A percentile compares a stretch with the other conserved stretches of the same genome.
Conservation (phyloP, 2,113 vertebrate species). For the Phylloscopus trochiloides region DNA sequence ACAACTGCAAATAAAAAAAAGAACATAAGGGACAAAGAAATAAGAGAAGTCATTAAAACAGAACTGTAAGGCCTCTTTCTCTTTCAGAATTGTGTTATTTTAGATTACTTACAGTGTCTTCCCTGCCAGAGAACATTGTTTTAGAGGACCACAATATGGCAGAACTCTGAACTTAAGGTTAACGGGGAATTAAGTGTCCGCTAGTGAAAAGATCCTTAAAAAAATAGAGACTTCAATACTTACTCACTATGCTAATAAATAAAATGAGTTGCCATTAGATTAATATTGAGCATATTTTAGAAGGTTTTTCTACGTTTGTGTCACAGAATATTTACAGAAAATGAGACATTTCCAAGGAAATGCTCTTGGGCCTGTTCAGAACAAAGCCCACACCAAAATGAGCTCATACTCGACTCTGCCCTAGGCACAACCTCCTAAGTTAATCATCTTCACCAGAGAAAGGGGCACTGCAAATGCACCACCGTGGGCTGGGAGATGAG, state of each 20-base stretch:
- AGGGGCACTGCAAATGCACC: not conserved
- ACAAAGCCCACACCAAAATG: not conserved
- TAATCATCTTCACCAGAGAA: not conserved
- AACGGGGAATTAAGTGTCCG: not conserved
- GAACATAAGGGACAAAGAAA: not conserved
- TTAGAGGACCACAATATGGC: not conserved
- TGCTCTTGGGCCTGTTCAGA: not conserved
- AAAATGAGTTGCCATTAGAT: not conserved
- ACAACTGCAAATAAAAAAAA: not conserved
- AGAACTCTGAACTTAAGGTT: not conserved
- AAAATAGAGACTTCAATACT: not conserved
- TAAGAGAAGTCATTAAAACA: not conserved
- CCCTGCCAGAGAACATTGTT: rapidly evolving
- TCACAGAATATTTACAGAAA: not conserved
- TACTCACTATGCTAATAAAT: not conserved
- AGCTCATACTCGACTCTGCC: not conserved
- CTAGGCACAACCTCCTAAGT: not conserved
- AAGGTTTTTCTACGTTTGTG: not conserved
- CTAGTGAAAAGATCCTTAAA: not conserved
- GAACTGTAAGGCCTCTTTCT: not conserved
- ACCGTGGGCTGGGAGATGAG: rapidly evolving
- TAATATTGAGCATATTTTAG: not conserved
- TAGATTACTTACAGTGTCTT: not conserved
- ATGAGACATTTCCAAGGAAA: not conserved
- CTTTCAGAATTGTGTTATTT: not conserved